A percentile compares a stretch with the other conserved stretches of the same genome.
Evolutionary conservation across 2,888 invertebrate species (phyloP).

Genomic region (Acleris sparsana): DNA sequence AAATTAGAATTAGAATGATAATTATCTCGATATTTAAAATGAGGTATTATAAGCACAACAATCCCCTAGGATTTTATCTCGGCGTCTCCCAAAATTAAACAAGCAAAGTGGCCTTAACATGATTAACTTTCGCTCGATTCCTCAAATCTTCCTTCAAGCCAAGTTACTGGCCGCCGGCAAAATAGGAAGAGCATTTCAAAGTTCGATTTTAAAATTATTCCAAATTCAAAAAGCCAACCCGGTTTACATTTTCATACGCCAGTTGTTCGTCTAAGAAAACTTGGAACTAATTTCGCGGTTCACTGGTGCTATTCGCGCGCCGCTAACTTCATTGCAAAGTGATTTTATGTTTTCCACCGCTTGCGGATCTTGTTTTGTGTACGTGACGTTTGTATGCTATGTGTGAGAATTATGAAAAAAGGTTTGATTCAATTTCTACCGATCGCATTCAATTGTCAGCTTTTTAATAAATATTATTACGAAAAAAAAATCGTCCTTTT

Average conservation of each 20-base stretch:
- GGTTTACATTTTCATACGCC: constrained; percentile 64
- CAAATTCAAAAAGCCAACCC: constrained; percentile 56
- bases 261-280: constrained; percentile 65
- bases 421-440: too few species aligned
- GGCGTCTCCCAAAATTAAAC: too few species aligned
- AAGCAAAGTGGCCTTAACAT: too few species aligned
- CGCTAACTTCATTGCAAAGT: constrained; percentile 79
- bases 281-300: constrained; percentile 79
- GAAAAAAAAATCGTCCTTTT: too few species aligned
- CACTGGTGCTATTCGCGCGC: constrained; percentile 74
- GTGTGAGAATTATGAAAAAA: constrained; percentile 40
- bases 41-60: too few species aligned
- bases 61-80: too few species aligned
- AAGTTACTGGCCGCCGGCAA: constrained; percentile 12
- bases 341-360: constrained; percentile 68
- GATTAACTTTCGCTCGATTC: not conserved
- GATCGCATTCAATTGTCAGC: too few species aligned
- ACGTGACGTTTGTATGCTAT: constrained; percentile 49
- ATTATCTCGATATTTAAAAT: too few species aligned
- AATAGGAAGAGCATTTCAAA: constrained; percentile 29
- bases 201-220: constrained; percentile 38
- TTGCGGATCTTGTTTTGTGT: constrained; percentile 50
- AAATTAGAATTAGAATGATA: too few species aligned
- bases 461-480: too few species aligned
- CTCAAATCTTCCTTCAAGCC: constrained; percentile 4